A percentile compares a stretch with the other conserved stretches of the same genome.
These are phyloP conservation scores for Cheilosia pagana DNA, from an alignment of 2,888 invertebrate species.

Conservation along the genomic window DNA sequence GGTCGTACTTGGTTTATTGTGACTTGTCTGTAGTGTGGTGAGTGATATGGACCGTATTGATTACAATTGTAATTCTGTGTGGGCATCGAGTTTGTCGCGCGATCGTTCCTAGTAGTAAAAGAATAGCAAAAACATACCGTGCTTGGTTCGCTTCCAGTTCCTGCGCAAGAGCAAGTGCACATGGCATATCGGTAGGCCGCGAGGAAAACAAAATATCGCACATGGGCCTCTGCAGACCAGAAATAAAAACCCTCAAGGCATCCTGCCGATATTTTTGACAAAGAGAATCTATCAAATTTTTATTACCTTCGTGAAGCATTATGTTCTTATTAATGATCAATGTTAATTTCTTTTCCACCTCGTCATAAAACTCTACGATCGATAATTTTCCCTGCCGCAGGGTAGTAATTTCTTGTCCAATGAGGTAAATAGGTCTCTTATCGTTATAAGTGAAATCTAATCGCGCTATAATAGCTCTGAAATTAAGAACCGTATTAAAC, in stretches of 20 bases:
- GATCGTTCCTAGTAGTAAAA: no score
- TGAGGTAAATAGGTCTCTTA: conserved; percentile 64
- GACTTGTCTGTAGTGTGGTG: not conserved
- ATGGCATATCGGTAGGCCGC: no score
- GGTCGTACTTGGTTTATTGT: not conserved
- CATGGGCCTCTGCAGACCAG: no score
- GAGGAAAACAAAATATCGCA: no score
- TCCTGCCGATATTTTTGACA: conserved; percentile 71
- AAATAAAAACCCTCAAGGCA: conserved; percentile 12
- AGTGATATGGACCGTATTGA: no score
- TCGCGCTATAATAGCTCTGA: conserved; percentile 58
- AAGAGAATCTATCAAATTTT: conserved; percentile 51
- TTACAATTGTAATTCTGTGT: no score
- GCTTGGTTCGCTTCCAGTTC: no score
- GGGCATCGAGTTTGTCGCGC: no score
- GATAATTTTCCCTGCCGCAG: conserved; percentile 65
- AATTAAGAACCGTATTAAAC: conserved; percentile 69
- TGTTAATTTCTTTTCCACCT: conserved; percentile 68
- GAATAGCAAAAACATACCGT: no score
- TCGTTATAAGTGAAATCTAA: conserved; percentile 73
- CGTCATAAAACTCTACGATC: conserved; percentile 68
- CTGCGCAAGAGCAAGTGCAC: no score
- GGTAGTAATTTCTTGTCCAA: conserved; percentile 61
- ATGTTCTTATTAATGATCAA: conserved; percentile 71
- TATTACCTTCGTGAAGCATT: conserved; percentile 61